A percentile compares a stretch with the other conserved stretches of the same genome.
These are phyloP conservation scores for Nothoprocta pentlandii DNA, from an alignment of 2,113 vertebrate species.

Conservation along the genomic window DNA sequence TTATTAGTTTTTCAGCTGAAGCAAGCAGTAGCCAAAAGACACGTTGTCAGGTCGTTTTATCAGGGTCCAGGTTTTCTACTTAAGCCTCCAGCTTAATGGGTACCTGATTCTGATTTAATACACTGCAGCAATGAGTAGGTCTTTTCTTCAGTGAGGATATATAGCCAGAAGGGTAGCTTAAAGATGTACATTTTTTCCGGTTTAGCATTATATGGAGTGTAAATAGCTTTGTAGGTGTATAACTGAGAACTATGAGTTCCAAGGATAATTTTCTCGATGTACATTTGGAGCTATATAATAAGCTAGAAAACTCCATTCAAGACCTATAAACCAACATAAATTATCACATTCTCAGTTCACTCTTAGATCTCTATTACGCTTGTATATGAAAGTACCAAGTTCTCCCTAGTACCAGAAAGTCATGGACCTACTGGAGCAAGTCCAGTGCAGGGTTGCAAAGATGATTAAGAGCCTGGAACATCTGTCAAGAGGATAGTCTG, in stretches of 20 bases:
- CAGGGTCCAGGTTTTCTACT: background rate
- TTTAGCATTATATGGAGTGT: background rate
- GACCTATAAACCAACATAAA: background rate
- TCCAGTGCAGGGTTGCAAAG: background rate
- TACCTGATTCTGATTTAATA: background rate
- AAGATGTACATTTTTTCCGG: background rate
- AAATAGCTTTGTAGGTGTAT: background rate
- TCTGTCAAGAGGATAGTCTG: background rate
- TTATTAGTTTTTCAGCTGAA: background rate
- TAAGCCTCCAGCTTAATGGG: rapidly evolving
- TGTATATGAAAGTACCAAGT: background rate
- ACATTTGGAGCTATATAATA: background rate
- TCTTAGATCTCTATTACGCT: background rate
- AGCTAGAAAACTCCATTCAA: background rate
- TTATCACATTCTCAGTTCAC: background rate
- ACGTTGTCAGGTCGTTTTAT: background rate
- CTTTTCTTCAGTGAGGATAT: background rate
- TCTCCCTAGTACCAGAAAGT: background rate
- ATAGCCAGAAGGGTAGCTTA: background rate
- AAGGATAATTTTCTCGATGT: background rate
- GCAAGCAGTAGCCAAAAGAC: background rate
- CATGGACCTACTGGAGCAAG: background rate
- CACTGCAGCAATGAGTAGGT: background rate
- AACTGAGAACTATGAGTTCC: background rate
- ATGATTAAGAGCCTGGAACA: too few species aligned